Percentiles rank a stretch among this genome's conserved stretches.
Evolutionary conservation across 2,888 invertebrate genomes (phyloP).

Genomic region (Philonicus albiceps): DNA sequence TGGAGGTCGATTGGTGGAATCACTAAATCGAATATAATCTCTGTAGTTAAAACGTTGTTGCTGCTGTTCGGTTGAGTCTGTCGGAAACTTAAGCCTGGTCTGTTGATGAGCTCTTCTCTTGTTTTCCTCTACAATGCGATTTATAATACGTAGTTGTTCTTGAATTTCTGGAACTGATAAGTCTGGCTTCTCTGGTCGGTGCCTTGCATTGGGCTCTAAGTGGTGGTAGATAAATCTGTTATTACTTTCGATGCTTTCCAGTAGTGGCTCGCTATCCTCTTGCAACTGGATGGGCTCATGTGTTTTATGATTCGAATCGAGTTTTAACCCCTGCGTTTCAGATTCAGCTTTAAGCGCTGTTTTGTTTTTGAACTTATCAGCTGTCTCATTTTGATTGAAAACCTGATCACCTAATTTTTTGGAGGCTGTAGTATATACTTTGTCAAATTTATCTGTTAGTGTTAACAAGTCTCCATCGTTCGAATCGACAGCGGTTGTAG

Average conservation of each 20-base stretch:
- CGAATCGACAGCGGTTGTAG: background rate
- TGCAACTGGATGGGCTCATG: background rate
- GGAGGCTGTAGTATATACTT: background rate
- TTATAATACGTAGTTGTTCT: slow-evolving; percentile 47
- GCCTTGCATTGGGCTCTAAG: slow-evolving; percentile 7
- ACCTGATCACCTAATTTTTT: background rate
- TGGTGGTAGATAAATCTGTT: slow-evolving; percentile 50
- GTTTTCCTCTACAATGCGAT: slow-evolving; percentile 49
- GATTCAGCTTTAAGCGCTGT: background rate
- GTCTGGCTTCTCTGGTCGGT: background rate
- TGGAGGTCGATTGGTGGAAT: slow-evolving; percentile 12
- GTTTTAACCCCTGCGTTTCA: background rate
- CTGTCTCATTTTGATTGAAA: background rate
- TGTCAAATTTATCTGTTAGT: background rate
- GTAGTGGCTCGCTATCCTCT: slow-evolving; percentile 13
- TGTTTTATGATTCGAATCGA: background rate
- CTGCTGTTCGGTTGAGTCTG: background rate
- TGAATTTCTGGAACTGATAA: slow-evolving; percentile 26
- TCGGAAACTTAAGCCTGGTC: slow-evolving; percentile 37
- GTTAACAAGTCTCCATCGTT: background rate
- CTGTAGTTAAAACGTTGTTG: background rate
- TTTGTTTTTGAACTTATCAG: background rate
- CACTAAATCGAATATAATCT: slow-evolving; percentile 46
- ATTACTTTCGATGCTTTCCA: slow-evolving; percentile 45
- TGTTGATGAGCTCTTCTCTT: slow-evolving; percentile 32